Conservation (phyloP, 2,888 invertebrate species). For the Argyresthia goedartella region DNA sequence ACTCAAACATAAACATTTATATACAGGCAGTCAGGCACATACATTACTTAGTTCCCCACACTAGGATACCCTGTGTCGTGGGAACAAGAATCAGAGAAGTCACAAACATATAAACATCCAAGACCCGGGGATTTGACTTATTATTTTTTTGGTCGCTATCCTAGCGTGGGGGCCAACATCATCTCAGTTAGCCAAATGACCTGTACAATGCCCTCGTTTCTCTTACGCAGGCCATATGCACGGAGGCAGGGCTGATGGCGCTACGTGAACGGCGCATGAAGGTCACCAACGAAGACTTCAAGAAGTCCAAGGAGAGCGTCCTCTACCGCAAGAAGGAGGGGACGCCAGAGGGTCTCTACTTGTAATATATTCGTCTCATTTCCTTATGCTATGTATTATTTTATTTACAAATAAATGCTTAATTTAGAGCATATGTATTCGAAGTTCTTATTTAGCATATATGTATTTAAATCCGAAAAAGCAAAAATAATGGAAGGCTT, state of each 20-base stretch:
- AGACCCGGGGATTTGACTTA: too few species aligned
- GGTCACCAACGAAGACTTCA: conserved; percentile 99
- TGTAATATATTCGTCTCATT: conserved; percentile 70
- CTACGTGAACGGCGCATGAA: conserved; percentile 98
- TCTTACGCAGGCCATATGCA: conserved; percentile 92
- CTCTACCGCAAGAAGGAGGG: conserved; percentile 99
- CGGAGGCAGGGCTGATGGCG: conserved; percentile 98
- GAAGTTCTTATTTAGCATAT: background rate
- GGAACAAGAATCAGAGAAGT: too few species aligned
- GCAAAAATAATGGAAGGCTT: too few species aligned
- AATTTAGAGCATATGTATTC: background rate
- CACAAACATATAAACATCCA: too few species aligned
- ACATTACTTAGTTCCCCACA: too few species aligned
- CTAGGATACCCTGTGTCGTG: too few species aligned
- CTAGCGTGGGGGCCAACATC: too few species aligned
- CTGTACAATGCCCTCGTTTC: conserved; percentile 6
- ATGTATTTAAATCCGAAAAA: too few species aligned
- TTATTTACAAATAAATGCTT: background rate
- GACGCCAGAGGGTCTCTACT: conserved; percentile 98
- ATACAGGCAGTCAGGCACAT: too few species aligned
- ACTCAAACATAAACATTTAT: too few species aligned
- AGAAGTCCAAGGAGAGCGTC: conserved; percentile 99
- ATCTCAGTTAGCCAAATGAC: too few species aligned
- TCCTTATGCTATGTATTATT: conserved; percentile 1
- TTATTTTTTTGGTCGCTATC: too few species aligned